Percentiles rank a stretch among this genome's conserved stretches.
These are phyloP conservation scores for Pelecanus crispus DNA, from an alignment of 2,113 vertebrate genomes.

Conservation along the genomic window DNA sequence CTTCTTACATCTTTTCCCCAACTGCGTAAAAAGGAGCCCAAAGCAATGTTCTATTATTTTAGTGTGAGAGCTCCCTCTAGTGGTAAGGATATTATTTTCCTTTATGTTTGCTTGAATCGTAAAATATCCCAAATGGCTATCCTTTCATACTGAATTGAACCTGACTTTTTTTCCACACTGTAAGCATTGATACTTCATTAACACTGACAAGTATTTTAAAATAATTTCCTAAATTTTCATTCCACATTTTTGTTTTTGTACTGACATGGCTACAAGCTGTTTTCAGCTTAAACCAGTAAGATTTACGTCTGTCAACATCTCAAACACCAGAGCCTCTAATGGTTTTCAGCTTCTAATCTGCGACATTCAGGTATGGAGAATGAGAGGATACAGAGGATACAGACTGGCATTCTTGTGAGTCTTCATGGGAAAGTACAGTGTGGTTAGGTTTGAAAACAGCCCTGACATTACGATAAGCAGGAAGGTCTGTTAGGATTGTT, in stretches of 20 bases:
- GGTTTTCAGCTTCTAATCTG: neutral
- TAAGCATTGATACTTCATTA: neutral
- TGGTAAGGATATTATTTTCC: slow-evolving; percentile 47
- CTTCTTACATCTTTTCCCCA: neutral
- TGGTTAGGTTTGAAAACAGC: neutral
- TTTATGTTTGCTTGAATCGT: neutral
- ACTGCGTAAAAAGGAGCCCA: neutral
- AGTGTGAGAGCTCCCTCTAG: slow-evolving; percentile 59
- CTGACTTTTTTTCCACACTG: neutral
- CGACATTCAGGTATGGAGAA: neutral
- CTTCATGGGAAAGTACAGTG: neutral
- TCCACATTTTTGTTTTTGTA: neutral
- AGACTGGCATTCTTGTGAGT: neutral
- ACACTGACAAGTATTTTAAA: neutral
- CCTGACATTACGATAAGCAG: neutral
- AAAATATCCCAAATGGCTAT: neutral
- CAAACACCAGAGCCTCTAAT: neutral
- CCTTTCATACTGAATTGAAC: neutral
- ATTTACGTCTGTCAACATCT: neutral
- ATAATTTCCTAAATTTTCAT: neutral
- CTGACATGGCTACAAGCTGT: neutral
- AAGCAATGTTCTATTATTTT: slow-evolving; percentile 13
- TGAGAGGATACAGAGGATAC: neutral
- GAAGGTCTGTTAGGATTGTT: neutral
- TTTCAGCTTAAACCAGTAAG: neutral